Evolutionary conservation across 2,888 invertebrate species (phyloP), one percentile per base, ranked within the genome.

Genomic region (Clostera curtula): DNA sequence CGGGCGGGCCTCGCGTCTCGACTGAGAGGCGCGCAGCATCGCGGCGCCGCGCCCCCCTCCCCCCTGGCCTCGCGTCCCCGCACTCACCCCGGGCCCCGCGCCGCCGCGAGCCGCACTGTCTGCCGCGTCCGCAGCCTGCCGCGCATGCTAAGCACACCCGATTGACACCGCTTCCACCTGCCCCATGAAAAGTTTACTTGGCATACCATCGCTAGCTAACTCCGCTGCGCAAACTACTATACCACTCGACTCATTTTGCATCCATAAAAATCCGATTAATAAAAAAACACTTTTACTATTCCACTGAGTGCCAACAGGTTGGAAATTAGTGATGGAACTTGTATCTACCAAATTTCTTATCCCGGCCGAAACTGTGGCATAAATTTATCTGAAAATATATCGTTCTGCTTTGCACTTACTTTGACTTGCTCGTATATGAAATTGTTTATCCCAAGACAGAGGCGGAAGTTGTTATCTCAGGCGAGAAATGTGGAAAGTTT

Each of bases 11-110:
- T 76, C 80, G 80, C 82, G 80, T 77, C 87, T 88, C 87, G 86
- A 88, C 88, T 88, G 87, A 87, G 86, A 86, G 83, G 83, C 86
- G 82, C 83, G 76, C 84, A 83, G 86, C 86, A 87, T 86, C 87
- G 86, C 82, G 75, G 77, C 85, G 86, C 80, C 85, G 84, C 82
- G 82, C 79, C 83, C 74, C 79, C 71, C 79, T 72, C 70, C 70
- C 57, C 61, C 76, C 65, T 55, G 48, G 25, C 56, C 40, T 41
- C 38, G 43, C 35, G 36, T 35, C 46, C 44, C 43, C 27, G 38
- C 46, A 48, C 36, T 51, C 38, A 47, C 57, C 57, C 66, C 73
- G 55, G 67, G 64, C 72, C 74, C 71, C 72, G 70, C 76, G 35
- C 34, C 43, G 44, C 41, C 44, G 48, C 55, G 51, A 65, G 67